Percentiles rank a stretch among this genome's conserved stretches.
Conservation (phyloP, 1,140 invertebrate genomes). For the Helicoverpa armigera region DNA sequence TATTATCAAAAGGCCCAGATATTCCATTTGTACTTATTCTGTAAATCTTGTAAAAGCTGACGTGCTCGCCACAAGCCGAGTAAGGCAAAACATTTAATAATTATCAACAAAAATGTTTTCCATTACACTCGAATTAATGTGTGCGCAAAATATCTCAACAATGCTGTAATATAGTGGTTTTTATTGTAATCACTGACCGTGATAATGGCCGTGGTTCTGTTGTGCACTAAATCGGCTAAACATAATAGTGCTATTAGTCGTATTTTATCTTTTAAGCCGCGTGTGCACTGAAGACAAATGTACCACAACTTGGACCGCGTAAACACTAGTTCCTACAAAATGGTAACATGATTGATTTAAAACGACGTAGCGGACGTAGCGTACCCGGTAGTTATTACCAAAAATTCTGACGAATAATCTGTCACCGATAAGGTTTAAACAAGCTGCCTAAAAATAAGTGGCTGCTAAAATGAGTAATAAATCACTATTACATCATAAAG, state of each 20-base stretch:
- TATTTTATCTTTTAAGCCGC: too few species aligned
- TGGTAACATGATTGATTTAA: too few species aligned
- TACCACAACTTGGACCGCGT: too few species aligned
- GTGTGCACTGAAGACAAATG: too few species aligned
- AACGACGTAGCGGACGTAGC: too few species aligned
- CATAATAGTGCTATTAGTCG: neutral
- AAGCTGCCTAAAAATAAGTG: too few species aligned
- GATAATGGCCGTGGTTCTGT: slow-evolving; percentile 20
- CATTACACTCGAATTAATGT: slow-evolving; percentile 21
- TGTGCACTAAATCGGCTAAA: neutral
- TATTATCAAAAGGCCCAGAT: slow-evolving; percentile 20
- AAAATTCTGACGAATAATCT: too few species aligned
- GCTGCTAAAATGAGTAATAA: too few species aligned
- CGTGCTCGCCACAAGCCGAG: slow-evolving; percentile 17
- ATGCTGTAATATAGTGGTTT: neutral
- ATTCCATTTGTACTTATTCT: slow-evolving; percentile 28
- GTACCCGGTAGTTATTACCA: too few species aligned
- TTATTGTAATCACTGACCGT: slow-evolving; percentile 25
- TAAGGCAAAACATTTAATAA: slow-evolving; percentile 40
- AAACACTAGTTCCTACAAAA: too few species aligned
- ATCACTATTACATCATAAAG: too few species aligned
- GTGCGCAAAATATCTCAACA: slow-evolving; percentile 10
- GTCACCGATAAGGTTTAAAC: too few species aligned
- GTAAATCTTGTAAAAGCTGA: slow-evolving; percentile 40
- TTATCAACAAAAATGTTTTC: slow-evolving; percentile 45